A percentile compares a stretch with the other conserved stretches of the same genome.
These are phyloP conservation scores for Tribolium freemani DNA, from an alignment of 2,888 invertebrate species.

Conservation along the genomic window DNA sequence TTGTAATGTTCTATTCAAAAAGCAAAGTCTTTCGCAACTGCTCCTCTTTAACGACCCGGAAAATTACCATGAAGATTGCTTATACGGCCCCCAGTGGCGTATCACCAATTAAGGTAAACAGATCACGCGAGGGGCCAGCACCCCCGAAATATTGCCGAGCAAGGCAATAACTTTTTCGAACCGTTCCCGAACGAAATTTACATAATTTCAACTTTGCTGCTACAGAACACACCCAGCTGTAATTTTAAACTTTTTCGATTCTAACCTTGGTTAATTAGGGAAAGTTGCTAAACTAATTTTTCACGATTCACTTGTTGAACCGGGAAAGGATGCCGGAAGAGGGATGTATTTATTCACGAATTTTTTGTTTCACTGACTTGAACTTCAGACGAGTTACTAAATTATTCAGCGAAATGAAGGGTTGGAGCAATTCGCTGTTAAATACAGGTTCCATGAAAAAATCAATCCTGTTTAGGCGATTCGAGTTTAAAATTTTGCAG, in stretches of 20 bases:
- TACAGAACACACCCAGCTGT: not conserved
- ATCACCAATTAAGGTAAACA: not conserved
- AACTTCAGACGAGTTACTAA: not conserved
- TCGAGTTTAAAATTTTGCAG: not conserved
- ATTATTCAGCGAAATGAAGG: not conserved
- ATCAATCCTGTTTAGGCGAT: too few species aligned
- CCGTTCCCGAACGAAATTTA: not conserved
- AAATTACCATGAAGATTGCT: constrained; percentile 38
- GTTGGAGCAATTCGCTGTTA: too few species aligned
- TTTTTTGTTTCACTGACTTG: constrained; percentile 4
- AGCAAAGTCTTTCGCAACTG: constrained; percentile 32
- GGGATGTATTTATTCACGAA: constrained; percentile 3
- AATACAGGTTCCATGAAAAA: too few species aligned
- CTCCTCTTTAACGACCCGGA: constrained; percentile 35
- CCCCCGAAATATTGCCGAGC: not conserved
- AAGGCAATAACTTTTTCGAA: constrained; percentile 14
- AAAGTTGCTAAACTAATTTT: constrained; percentile 16
- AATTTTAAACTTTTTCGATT: constrained; percentile 18
- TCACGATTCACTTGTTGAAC: constrained; percentile 17
- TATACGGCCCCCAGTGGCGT: constrained; percentile 11
- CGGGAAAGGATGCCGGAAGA: not conserved
- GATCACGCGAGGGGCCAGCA: not conserved
- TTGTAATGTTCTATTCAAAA: constrained; percentile 38
- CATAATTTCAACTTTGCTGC: constrained; percentile 13
- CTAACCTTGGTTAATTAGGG: constrained; percentile 14